Evolutionary conservation across 2,888 invertebrate species (phyloP).

Genomic region (Drosophila macrospina): DNA sequence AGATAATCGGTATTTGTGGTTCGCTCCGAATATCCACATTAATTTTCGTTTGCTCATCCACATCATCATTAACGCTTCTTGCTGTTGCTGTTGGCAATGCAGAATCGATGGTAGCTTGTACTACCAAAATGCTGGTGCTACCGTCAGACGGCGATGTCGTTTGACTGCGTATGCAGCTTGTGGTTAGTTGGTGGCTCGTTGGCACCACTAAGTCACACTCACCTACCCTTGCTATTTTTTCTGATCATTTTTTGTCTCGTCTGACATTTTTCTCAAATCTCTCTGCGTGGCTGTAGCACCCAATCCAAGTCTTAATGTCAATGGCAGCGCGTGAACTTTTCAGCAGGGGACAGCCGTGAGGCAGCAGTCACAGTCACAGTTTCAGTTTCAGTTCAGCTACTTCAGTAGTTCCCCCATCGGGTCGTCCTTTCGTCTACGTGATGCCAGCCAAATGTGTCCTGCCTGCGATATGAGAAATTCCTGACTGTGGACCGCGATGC

Average conservation of each 20-base stretch:
- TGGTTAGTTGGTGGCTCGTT: conserved; percentile 19
- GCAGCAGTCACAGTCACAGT: conserved; percentile 26
- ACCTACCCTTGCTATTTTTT: conserved; percentile 63
- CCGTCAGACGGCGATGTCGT: not conserved
- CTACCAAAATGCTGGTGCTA: not conserved
- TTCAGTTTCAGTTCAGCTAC: not conserved
- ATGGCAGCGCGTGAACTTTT: conserved; percentile 50
- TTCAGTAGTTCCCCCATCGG: not conserved
- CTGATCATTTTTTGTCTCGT: conserved; percentile 62
- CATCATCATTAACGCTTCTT: not conserved
- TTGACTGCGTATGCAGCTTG: conserved; percentile 21
- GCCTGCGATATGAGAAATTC: conserved; percentile 69
- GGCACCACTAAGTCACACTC: conserved; percentile 38
- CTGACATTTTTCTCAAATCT: conserved; percentile 77
- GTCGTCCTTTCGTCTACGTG: conserved; percentile 52
- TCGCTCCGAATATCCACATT: not conserved
- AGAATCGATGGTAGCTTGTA: not conserved
- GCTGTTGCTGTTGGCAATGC: not conserved
- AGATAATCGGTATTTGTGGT: conserved; percentile 5
- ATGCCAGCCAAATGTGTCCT: conserved; percentile 37
- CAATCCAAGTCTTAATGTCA: conserved; percentile 46
- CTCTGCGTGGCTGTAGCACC: conserved; percentile 44
- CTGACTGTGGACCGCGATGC: conserved; percentile 41
- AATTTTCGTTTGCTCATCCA: not conserved
- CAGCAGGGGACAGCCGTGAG: conserved; percentile 32